Percentiles rank a stretch among this genome's conserved stretches.
Evolutionary conservation across 2,888 invertebrate species (phyloP).

Genomic region (Stegophylla sp.): DNA sequence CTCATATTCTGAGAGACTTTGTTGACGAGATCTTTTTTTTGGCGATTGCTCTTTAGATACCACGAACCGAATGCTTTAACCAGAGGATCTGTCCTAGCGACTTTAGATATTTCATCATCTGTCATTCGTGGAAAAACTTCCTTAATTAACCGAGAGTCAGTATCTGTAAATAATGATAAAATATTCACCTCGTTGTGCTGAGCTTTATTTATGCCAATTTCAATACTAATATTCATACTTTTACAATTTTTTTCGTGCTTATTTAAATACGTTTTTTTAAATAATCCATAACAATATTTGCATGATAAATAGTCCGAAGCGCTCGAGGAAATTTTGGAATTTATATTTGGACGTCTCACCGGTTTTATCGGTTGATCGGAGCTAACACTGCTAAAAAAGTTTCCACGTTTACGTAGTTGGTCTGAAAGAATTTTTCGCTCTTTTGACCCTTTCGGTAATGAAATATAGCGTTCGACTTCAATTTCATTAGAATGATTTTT

Average conservation of each 20-base stretch:
- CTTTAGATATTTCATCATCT: background rate
- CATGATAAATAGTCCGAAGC: background rate
- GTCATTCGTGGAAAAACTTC: conserved; percentile 9
- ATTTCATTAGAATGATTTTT: too few species aligned
- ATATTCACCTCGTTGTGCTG: background rate
- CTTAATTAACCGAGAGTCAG: background rate
- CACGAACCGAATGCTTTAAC: background rate
- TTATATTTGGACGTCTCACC: background rate
- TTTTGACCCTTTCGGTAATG: too few species aligned
- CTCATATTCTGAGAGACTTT: conserved; percentile 4
- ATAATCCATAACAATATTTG: conserved; percentile 6
- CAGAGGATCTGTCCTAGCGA: conserved; percentile 3
- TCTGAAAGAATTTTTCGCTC: background rate
- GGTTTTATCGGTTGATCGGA: background rate
- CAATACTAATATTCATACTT: too few species aligned
- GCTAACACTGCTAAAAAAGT: background rate
- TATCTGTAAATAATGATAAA: background rate
- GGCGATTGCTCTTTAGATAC: conserved; percentile 8
- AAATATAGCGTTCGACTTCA: too few species aligned
- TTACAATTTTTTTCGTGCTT: background rate
- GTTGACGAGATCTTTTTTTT: background rate
- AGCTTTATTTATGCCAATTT: background rate
- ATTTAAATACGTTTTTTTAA: background rate
- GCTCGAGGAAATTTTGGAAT: background rate
- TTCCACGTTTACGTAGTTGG: conserved; percentile 1